Percentiles rank a stretch among this genome's conserved stretches.
Evolutionary conservation across 2,113 vertebrate genomes (phyloP).

Genomic region (Micromys minutus): DNA sequence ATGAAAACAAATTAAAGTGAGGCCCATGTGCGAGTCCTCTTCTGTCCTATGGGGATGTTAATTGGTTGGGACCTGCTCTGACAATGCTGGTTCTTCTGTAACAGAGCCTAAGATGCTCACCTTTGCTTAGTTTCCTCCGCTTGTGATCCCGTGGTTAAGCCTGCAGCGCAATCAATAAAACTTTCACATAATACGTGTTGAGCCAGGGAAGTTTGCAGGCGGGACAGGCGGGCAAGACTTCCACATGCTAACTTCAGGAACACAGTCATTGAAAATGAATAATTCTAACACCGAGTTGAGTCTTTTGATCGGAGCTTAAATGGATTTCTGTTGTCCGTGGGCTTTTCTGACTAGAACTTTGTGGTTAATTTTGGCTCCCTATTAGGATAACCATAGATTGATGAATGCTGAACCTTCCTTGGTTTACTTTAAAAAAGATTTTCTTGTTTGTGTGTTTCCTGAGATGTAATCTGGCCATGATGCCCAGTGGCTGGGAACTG

Average conservation of each 20-base stretch:
- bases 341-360: not conserved
- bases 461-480: not conserved
- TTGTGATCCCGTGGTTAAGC: not conserved
- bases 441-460: not conserved
- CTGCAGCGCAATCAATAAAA: not conserved
- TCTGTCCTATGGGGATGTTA: not conserved
- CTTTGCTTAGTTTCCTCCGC: not conserved
- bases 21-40: not conserved
- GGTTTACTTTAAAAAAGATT: not conserved
- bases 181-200: not conserved
- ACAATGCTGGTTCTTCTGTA: not conserved
- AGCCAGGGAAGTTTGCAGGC: not conserved
- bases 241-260: not conserved
- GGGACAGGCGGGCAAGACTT: not conserved
- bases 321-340: slow-evolving; percentile 22
- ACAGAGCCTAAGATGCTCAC: not conserved
- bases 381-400: not conserved
- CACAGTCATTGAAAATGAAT: not conserved
- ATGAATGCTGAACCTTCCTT: not conserved
- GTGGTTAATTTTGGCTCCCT: not conserved
- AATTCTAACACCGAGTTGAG: not conserved
- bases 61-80: not conserved
- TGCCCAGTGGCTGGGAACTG: not conserved
- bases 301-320: not conserved
- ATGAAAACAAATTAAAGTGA: slow-evolving; percentile 19